A percentile compares a stretch with the other conserved stretches of the same genome.
phyloP scores from a whole-genome alignment of 2,113 vertebrate genomes.

The Pollachius pollachius region DNA sequence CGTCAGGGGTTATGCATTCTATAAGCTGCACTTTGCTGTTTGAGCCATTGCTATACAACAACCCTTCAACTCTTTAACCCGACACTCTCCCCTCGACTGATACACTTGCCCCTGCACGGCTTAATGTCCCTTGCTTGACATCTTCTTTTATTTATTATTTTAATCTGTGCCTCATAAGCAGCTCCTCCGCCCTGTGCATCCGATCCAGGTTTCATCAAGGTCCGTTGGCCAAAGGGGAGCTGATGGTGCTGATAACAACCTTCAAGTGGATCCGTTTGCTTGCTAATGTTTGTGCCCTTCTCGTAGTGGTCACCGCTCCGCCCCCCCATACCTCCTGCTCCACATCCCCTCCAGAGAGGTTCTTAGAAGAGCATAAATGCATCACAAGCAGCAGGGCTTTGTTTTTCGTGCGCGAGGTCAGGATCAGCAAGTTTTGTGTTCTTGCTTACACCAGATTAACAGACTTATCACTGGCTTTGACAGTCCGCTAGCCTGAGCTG shows the following conservation, averaged over 20 bases:
- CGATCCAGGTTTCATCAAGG: background rate
- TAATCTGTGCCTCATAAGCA: background rate
- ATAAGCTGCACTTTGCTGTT: too few relatives aligned
- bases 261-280: constrained; percentile 7
- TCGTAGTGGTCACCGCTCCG: constrained; percentile 4
- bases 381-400: constrained; percentile 19
- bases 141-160: background rate
- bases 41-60: too few relatives aligned
- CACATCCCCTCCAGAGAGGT: background rate
- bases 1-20: too few relatives aligned
- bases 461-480: constrained; percentile 21
- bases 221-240: background rate
- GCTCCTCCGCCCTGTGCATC: background rate
- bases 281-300: constrained; percentile 4
- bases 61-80: too few relatives aligned
- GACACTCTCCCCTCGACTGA: too few relatives aligned
- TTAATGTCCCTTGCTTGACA: too few relatives aligned
- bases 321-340: too few relatives aligned
- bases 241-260: background rate
- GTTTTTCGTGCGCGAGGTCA: constrained; percentile 9
- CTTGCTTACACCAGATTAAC: constrained; percentile 43
- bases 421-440: constrained; percentile 42
- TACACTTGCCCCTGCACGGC: too few relatives aligned
- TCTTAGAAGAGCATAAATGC: constrained; percentile 19
- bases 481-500: too few relatives aligned